Evolutionary conservation across 2,113 vertebrate species (phyloP).

Genomic region (Machaerirhynchus nigripectus): DNA sequence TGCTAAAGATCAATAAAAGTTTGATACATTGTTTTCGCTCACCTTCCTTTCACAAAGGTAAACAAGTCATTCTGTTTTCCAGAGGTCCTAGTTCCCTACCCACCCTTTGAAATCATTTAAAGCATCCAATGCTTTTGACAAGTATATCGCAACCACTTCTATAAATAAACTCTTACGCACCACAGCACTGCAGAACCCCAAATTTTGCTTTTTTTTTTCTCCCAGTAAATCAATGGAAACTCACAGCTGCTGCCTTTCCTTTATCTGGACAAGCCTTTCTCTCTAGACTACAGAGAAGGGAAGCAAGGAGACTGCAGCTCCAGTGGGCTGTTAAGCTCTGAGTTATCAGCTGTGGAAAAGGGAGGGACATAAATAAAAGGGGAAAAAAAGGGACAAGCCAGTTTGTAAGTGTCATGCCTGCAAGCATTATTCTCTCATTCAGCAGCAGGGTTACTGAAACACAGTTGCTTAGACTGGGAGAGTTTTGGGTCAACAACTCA

Average conservation of each 20-base stretch:
- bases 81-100: not conserved
- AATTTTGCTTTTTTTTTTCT: not conserved
- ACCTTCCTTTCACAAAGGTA: not conserved
- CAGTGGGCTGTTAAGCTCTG: not conserved
- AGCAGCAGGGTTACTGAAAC: not conserved
- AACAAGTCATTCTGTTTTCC: not conserved
- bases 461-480: not conserved
- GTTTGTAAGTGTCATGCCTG: not conserved
- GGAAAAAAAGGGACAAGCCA: accelerated
- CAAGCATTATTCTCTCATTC: not conserved
- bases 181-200: accelerated
- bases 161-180: not conserved
- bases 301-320: not conserved
- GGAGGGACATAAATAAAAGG: not conserved
- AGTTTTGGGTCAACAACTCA: not conserved
- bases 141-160: not conserved
- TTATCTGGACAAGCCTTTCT: not conserved
- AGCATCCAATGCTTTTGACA: not conserved
- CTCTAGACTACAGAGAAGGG: not conserved
- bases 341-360: not conserved
- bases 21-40: not conserved
- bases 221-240: not conserved
- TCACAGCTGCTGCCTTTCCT: not conserved
- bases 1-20: not conserved
- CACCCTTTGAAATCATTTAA: not conserved